A percentile compares a stretch with the other conserved stretches of the same genome.
phyloP scores from a whole-genome alignment of 2,797 vertebrate genomes.

The Lithobates sylvaticus region DNA sequence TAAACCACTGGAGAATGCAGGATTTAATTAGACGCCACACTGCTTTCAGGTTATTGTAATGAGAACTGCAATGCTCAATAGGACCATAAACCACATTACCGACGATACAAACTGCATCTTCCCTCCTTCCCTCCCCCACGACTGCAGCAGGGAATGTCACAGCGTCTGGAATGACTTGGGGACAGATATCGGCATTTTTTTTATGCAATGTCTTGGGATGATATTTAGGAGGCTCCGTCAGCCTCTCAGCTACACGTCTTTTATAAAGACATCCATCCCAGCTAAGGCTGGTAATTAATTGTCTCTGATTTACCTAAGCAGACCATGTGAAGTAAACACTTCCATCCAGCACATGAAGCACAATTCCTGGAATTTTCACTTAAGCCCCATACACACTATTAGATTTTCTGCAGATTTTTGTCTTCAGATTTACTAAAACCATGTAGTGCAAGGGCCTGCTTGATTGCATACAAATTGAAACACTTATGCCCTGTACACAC shows the following conservation, averaged over 20 bases:
- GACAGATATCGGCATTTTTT: slow-evolving; percentile 3
- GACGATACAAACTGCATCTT: slow-evolving; percentile 21
- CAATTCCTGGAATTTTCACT: no score
- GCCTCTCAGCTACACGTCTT: background rate
- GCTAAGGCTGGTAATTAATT: background rate
- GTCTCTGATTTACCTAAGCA: background rate
- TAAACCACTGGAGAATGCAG: slow-evolving; percentile 28
- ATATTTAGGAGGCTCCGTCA: background rate
- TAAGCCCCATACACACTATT: no score
- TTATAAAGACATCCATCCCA: background rate
- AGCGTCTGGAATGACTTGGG: background rate
- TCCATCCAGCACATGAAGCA: no score
- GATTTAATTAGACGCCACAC: slow-evolving; percentile 51
- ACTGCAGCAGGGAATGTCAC: slow-evolving; percentile 6
- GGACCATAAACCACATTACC: slow-evolving; percentile 22
- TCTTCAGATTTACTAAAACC: no score
- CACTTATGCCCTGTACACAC: no score
- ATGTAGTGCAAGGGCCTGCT: no score
- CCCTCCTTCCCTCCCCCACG: slow-evolving; percentile 11
- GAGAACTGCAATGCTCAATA: slow-evolving; percentile 28
- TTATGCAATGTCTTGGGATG: background rate
- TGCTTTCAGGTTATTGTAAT: slow-evolving; percentile 31
- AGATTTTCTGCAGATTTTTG: no score
- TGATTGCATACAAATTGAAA: no score
- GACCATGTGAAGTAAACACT: background rate